Evolutionary conservation across 2,113 vertebrate species (phyloP).

Genomic region (Malurus cyaneus): DNA sequence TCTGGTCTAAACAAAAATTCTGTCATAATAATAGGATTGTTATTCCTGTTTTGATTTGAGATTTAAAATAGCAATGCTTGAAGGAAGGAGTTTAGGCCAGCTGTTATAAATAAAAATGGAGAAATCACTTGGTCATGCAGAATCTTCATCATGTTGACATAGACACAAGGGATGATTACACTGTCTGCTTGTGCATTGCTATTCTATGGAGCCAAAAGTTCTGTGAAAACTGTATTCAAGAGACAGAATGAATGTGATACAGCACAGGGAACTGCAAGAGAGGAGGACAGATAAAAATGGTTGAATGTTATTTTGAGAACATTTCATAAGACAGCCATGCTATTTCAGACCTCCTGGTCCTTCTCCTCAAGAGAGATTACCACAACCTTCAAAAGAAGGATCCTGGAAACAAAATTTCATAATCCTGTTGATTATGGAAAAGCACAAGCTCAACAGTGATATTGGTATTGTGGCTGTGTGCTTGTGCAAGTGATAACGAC

Average conservation of each 20-base stretch:
- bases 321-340: neutral
- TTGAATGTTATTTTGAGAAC: neutral
- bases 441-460: neutral
- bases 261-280: neutral
- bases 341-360: neutral
- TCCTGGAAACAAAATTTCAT: neutral
- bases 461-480: neutral
- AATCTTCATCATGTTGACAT: neutral
- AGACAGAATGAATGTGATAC: neutral
- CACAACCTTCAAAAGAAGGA: neutral
- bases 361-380: neutral
- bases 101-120: neutral
- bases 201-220: neutral
- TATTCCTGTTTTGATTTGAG: neutral
- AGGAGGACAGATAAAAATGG: neutral
- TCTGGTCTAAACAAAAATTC: neutral
- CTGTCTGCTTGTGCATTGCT: neutral
- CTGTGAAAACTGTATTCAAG: neutral
- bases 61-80: neutral
- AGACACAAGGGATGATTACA: neutral
- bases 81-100: neutral
- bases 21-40: neutral
- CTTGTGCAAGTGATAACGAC: neutral
- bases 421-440: neutral
- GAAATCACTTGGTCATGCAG: neutral